Evolutionary conservation across 2,888 invertebrate species (phyloP), one percentile per base, ranked within the genome.

Genomic region (Syrista parreyssii): DNA sequence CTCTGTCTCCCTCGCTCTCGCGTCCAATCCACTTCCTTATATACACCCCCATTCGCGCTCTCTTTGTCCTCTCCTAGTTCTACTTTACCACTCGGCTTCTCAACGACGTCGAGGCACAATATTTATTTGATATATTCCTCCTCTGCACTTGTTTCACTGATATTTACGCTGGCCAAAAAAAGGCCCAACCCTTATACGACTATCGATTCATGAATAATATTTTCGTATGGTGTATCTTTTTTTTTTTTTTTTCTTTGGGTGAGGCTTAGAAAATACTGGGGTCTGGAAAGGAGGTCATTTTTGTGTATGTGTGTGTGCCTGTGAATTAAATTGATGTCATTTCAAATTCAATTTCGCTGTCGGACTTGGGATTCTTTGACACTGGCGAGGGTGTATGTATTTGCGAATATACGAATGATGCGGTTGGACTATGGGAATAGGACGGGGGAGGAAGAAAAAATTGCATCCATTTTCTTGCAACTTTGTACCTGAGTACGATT

Each of bases 391-490:
- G 40, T 40, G 12, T 40, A 15, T 15, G 15, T 15, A 6, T 15
- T 40, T 15, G 15, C 40, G 15, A 40, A 40, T 40, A 15, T 40
- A 40, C 40, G 6, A 15, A 40, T 15, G 15, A 15, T 15, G 40
- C 40, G 40, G 40, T 40, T 40, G 15, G 40, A 15, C 40, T 40
- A 40, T 40, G 15, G 15, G 15, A 15, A 40, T 40, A 6, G 40
- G 12, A 1, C 12, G 40, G 15, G 34, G 68, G 40, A n/a, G 68
- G 35, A 35, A 68, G 68, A 71, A 40, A 74, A 78, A 78, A 75
- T 80, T 78, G 78, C 74, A 75, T 80, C 76, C 68, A 35, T 74
- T 74, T 74, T 34, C 34, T 74, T 32, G 74, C 34, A 35, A 30
- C 33, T 74, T 23, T 1, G 32, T 68, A 36, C 23, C 30, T 34